These are phyloP conservation scores for Cichlasoma orientale DNA, from an alignment of 2,797 vertebrate genomes.

Conservation along the genomic window DNA sequence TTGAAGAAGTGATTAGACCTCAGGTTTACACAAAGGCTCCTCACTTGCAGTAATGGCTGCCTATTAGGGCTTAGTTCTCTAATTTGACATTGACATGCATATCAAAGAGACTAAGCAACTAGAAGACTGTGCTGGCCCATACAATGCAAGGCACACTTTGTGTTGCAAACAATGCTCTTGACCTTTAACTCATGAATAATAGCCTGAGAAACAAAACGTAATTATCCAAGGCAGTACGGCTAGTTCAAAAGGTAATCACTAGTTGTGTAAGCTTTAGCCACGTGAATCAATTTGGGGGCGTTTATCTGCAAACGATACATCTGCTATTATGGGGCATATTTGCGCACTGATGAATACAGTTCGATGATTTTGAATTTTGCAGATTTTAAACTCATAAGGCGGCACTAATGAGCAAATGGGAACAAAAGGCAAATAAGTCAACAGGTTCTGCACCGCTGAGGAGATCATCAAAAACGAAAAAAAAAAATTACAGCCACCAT, in stretches of 20 bases:
- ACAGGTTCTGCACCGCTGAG: constrained; percentile 25
- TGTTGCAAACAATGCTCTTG: constrained; percentile 68
- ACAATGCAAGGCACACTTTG: constrained; percentile 55
- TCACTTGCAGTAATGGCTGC: constrained; percentile 59
- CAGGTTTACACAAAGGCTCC: constrained; percentile 66
- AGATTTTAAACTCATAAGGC: constrained; percentile 45
- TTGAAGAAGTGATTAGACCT: constrained; percentile 78
- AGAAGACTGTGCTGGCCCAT: constrained; percentile 24
- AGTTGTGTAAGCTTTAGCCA: constrained; percentile 55
- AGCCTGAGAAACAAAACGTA: constrained; percentile 55
- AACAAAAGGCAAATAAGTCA: constrained; percentile 47
- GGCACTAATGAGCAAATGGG: constrained; percentile 56
- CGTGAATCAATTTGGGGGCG: constrained; percentile 40
- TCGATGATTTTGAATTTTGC: constrained; percentile 39
- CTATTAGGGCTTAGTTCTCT: constrained; percentile 59
- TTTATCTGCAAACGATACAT: constrained; percentile 58
- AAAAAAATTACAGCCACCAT: constrained; percentile 46
- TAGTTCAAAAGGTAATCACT: constrained; percentile 68
- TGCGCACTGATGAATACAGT: constrained; percentile 16
- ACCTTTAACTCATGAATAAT: constrained; percentile 74
- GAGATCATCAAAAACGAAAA: neutral
- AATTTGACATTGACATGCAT: constrained; percentile 73
- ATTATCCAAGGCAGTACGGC: constrained; percentile 60
- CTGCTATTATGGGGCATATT: constrained; percentile 32
- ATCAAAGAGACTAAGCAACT: constrained; percentile 63